A percentile compares a stretch with the other conserved stretches of the same genome.
Evolutionary conservation across 2,888 invertebrate genomes (phyloP).

Genomic region (Trissonchulus latispiculum): DNA sequence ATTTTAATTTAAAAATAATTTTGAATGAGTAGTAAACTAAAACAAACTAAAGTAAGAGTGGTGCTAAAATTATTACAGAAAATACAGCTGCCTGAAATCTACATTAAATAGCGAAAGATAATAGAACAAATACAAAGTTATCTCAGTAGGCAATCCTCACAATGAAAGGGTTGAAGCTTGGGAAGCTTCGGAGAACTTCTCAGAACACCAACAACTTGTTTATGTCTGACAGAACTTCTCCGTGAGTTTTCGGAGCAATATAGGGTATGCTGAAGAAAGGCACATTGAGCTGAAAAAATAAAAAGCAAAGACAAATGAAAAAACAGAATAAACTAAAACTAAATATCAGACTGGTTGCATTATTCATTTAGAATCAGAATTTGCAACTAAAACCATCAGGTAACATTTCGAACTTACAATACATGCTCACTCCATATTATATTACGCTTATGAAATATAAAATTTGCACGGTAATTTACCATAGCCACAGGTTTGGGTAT

Average conservation of each 20-base stretch:
- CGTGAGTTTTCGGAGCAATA: not conserved
- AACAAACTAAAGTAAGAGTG: no score
- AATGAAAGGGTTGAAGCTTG: not conserved
- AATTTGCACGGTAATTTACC: slow-evolving; percentile 15
- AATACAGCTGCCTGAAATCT: no score
- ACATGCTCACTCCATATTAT: not conserved
- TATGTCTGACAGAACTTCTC: not conserved
- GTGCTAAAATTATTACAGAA: no score
- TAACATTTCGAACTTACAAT: not conserved
- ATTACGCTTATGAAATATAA: not conserved
- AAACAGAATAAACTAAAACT: no score
- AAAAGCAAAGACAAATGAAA: no score
- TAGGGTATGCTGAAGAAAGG: slow-evolving; percentile 4
- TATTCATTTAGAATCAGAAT: no score
- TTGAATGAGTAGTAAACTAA: no score
- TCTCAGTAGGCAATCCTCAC: not conserved
- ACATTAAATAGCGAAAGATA: no score
- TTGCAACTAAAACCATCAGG: no score
- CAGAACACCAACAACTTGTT: not conserved
- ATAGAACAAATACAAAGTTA: not conserved
- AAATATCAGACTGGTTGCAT: no score
- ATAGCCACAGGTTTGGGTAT: slow-evolving; percentile 22
- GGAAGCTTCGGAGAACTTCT: no score
- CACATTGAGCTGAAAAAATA: not conserved
- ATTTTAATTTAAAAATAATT: no score